A percentile compares a stretch with the other conserved stretches of the same genome.
These are phyloP conservation scores for Cyanocitta stelleri DNA, from an alignment of 2,113 vertebrate genomes.

Conservation along the genomic window DNA sequence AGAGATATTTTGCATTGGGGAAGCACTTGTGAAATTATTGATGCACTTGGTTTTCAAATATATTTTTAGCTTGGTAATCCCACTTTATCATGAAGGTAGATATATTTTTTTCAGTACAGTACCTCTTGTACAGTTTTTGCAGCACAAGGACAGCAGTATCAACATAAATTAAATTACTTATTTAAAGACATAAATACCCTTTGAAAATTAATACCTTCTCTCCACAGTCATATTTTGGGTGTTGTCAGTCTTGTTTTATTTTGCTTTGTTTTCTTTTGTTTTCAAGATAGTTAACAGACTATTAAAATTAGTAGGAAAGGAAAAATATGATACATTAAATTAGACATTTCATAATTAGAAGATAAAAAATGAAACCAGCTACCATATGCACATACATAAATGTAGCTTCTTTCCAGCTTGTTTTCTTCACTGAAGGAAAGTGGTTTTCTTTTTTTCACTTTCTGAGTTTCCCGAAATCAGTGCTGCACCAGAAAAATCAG, in stretches of 20 bases:
- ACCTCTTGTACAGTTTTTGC: background rate
- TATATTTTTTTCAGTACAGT: background rate
- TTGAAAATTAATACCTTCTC: background rate
- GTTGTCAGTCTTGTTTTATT: background rate
- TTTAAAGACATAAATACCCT: background rate
- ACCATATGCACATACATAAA: background rate
- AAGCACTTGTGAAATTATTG: background rate
- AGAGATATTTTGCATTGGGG: background rate
- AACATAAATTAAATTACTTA: background rate
- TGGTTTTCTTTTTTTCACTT: accelerated
- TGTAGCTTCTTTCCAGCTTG: background rate
- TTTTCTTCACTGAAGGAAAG: background rate
- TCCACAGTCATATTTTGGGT: background rate
- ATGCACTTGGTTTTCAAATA: background rate
- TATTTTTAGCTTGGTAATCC: background rate
- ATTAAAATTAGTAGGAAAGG: background rate
- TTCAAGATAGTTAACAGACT: background rate
- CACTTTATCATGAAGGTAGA: background rate
- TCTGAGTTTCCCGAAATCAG: background rate
- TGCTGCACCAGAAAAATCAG: background rate
- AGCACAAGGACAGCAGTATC: background rate
- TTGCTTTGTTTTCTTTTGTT: background rate
- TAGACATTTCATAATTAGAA: background rate
- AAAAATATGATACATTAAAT: background rate
- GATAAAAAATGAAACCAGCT: background rate